Percentiles rank a stretch among this genome's conserved stretches.
Evolutionary conservation across 2,797 vertebrate genomes (phyloP).

Genomic region (Scarus forsteni): DNA sequence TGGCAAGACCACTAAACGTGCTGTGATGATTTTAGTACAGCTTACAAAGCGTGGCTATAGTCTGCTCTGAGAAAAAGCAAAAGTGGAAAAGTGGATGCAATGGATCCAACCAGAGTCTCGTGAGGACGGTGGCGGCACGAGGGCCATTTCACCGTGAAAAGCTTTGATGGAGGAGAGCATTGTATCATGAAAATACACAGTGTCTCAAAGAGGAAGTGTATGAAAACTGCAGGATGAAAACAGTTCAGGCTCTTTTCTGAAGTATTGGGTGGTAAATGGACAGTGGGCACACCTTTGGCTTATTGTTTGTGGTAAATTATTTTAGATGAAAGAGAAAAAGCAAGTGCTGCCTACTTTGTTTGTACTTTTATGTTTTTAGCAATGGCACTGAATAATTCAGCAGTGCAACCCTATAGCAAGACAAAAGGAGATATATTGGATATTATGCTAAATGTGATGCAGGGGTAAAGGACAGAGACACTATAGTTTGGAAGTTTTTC

Average conservation of each 20-base stretch:
- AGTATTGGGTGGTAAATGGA: constrained; percentile 34
- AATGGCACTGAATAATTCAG: constrained; percentile 49
- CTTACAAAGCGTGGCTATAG: constrained; percentile 30
- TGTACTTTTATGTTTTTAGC: constrained; percentile 43
- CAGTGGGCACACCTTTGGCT: constrained; percentile 5
- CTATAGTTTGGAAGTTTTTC: background rate
- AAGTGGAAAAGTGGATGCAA: constrained; percentile 46
- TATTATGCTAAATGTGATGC: constrained; percentile 31
- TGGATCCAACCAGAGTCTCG: constrained; percentile 40
- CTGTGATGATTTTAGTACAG: constrained; percentile 56
- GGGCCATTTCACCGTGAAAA: constrained; percentile 35
- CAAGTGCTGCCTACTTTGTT: constrained; percentile 22
- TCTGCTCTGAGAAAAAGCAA: constrained; percentile 18
- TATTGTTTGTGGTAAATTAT: constrained; percentile 12
- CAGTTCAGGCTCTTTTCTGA: constrained; percentile 12
- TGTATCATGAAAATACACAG: constrained; percentile 39
- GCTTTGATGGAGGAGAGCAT: constrained; percentile 54
- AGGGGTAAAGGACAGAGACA: background rate
- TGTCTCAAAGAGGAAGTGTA: constrained; percentile 23
- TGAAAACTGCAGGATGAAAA: background rate
- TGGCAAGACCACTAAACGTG: constrained; percentile 33
- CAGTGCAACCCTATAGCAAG: constrained; percentile 32
- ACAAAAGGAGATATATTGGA: constrained; percentile 16
- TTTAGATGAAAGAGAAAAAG: constrained; percentile 27
- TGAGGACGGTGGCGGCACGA: constrained; percentile 36